Conservation (phyloP, 2,113 vertebrate species). For the Heteronetta atricapilla region DNA sequence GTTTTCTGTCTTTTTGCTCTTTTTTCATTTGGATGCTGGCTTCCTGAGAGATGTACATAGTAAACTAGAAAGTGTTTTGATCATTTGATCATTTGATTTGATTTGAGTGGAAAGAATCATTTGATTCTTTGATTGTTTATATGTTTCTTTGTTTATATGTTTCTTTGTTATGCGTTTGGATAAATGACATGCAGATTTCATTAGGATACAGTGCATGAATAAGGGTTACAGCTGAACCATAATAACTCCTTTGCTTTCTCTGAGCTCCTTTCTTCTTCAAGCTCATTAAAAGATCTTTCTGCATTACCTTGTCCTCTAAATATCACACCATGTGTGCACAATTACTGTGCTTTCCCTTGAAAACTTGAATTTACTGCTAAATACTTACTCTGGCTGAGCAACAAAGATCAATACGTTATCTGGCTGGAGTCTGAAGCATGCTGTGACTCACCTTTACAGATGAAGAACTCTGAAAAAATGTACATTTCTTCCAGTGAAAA, state of each 20-base stretch:
- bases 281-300: not conserved
- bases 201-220: not conserved
- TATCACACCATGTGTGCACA: not conserved
- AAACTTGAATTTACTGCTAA: conserved; percentile 40
- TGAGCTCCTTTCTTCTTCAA: not conserved
- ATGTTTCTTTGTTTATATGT: not conserved
- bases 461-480: conserved; percentile 46
- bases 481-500: not conserved
- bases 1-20: not conserved
- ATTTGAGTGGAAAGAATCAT: too few species aligned
- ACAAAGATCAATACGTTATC: conserved; percentile 46
- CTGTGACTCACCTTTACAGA: conserved; percentile 15
- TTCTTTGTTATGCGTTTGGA: not conserved
- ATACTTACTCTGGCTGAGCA: conserved; percentile 29
- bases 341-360: conserved; percentile 25
- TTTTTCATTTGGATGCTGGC: not conserved
- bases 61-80: not conserved
- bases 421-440: conserved; percentile 36
- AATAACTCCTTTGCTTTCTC: not conserved
- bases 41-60: not conserved
- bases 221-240: not conserved
- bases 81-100: too few species aligned
- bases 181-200: not conserved
- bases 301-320: not conserved
- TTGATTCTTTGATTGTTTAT: too few species aligned